A percentile compares a stretch with the other conserved stretches of the same genome.
phyloP scores from a whole-genome alignment of 1,140 invertebrate species.

The Scaptomyza hsui region DNA sequence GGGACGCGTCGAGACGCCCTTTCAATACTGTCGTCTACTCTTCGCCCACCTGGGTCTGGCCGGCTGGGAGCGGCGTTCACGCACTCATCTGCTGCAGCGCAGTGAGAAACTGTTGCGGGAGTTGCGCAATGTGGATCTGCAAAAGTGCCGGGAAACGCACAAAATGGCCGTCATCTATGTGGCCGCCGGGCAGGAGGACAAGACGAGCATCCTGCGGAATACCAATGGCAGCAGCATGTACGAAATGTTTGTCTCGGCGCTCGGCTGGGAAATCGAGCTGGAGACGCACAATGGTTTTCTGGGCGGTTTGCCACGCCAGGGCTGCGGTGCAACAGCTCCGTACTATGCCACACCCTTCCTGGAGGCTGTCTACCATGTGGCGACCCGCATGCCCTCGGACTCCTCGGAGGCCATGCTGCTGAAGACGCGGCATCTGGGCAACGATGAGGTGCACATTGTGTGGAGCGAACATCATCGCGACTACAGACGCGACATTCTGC shows the following conservation, averaged over 20 bases:
- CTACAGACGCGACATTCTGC: constrained; percentile 98
- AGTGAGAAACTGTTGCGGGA: constrained; percentile 96
- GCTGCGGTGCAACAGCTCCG: constrained; percentile 96
- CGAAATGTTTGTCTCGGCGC: constrained; percentile 96
- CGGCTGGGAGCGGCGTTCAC: constrained; percentile 93
- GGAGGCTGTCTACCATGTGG: constrained; percentile 97
- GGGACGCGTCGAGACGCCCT: constrained; percentile 84
- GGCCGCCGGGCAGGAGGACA: constrained; percentile 97
- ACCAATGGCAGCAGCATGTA: constrained; percentile 94
- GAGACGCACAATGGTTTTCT: constrained; percentile 98
- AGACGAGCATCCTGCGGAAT: constrained; percentile 95
- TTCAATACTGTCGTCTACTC: constrained; percentile 93
- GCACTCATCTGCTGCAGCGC: constrained; percentile 94
- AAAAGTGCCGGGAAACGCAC: constrained; percentile 97
- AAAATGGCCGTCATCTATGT: constrained; percentile 99
- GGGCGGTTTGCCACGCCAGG: constrained; percentile 96
- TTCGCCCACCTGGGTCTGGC: constrained; percentile 95
- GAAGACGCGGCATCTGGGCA: constrained; percentile 98
- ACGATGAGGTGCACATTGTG: constrained; percentile 99
- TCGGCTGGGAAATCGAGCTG: constrained; percentile 98
- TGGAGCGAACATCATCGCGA: constrained; percentile 99
- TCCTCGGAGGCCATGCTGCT: constrained; percentile 93
- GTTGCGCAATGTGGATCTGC: constrained; percentile 95
- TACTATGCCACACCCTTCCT: constrained; percentile 97
- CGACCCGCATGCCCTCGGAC: constrained; percentile 97